Conservation (phyloP, 2,113 vertebrate species). For the Pimephales promelas region DNA sequence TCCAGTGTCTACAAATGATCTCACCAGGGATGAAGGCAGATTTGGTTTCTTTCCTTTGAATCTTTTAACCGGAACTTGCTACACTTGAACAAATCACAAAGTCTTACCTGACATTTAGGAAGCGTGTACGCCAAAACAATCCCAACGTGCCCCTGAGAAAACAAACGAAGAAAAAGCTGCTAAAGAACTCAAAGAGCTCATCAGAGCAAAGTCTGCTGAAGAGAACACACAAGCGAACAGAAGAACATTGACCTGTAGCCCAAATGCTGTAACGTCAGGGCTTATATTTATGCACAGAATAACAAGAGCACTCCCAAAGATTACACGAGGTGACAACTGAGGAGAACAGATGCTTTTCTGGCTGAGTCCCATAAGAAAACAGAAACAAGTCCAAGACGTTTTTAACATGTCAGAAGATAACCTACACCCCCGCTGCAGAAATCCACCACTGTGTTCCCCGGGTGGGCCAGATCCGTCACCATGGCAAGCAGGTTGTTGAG, state of each 20-base stretch:
- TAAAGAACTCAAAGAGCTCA: slow-evolving; percentile 30
- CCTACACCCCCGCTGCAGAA: slow-evolving; percentile 92
- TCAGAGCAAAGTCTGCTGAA: slow-evolving; percentile 50
- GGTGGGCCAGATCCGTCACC: slow-evolving; percentile 81
- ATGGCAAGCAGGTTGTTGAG: slow-evolving; percentile 91
- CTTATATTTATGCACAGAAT: slow-evolving; percentile 33
- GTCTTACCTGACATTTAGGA: slow-evolving; percentile 87
- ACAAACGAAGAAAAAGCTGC: slow-evolving; percentile 36
- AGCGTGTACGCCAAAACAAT: slow-evolving; percentile 90
- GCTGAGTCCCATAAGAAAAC: background rate
- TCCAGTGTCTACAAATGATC: background rate
- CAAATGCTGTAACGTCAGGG: background rate
- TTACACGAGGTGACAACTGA: slow-evolving; percentile 5
- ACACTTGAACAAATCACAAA: slow-evolving; percentile 1
- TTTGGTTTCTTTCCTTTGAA: slow-evolving; percentile 21
- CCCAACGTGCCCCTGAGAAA: slow-evolving; percentile 89
- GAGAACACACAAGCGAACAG: slow-evolving; percentile 7
- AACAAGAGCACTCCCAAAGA: slow-evolving; percentile 29
- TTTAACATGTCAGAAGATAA: background rate
- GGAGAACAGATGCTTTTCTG: slow-evolving; percentile 2
- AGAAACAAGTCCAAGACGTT: background rate
- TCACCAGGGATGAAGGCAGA: slow-evolving; percentile 20
- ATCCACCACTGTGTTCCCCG: slow-evolving; percentile 88
- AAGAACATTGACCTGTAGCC: slow-evolving; percentile 47
- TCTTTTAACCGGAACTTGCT: background rate